phyloP scores from a whole-genome alignment of 2,888 invertebrate genomes.

The Ecliptopera silaceata region DNA sequence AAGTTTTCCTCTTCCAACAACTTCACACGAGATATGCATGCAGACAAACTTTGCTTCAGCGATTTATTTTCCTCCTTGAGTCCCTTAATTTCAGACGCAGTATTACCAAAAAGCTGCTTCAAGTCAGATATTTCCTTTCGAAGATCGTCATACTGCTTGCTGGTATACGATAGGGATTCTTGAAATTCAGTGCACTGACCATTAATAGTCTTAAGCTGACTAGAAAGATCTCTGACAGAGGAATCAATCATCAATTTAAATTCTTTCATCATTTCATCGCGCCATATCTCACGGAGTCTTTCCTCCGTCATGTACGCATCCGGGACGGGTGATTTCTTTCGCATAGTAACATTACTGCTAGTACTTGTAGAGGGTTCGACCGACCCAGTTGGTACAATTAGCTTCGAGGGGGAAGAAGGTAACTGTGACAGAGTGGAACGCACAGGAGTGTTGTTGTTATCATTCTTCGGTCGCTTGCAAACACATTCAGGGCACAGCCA shows the following conservation, averaged over 20 bases:
- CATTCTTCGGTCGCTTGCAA: no score
- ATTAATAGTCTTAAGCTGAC: slow-evolving; percentile 5
- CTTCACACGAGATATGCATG: neutral
- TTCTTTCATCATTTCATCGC: no score
- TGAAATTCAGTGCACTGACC: slow-evolving; percentile 7
- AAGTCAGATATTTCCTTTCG: slow-evolving; percentile 5
- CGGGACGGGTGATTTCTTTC: no score
- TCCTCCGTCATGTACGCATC: no score
- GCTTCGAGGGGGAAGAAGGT: no score
- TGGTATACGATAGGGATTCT: slow-evolving; percentile 4
- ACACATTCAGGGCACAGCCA: neutral
- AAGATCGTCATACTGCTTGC: slow-evolving; percentile 9
- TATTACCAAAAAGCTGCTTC: neutral
- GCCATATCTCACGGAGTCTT: no score
- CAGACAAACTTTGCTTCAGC: neutral
- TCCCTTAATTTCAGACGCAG: neutral
- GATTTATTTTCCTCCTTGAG: slow-evolving; percentile 14
- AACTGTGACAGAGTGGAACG: no score
- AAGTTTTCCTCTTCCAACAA: slow-evolving; percentile 7
- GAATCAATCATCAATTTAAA: no score
- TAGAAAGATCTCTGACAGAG: neutral
- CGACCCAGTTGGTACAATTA: no score
- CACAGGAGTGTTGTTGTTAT: no score
- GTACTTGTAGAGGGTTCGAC: no score
- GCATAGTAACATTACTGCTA: no score